phyloP scores from a whole-genome alignment of 2,797 vertebrate genomes.

The Paratrypauchen microcephalus region DNA sequence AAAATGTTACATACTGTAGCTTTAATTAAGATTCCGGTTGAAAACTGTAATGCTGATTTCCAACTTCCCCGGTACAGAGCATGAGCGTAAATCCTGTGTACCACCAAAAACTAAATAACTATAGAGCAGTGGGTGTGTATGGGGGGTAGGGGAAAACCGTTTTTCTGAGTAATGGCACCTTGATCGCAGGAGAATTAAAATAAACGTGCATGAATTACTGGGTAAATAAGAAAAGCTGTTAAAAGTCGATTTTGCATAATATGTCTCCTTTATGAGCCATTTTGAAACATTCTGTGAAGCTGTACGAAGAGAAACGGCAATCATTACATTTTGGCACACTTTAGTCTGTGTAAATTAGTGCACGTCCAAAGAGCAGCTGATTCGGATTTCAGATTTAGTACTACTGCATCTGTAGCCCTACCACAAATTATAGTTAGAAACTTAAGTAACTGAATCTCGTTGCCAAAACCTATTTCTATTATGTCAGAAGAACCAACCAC shows the following conservation, averaged over 20 bases:
- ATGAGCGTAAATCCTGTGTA: no score
- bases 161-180: no score
- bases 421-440: not conserved
- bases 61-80: no score
- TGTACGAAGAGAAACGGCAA: not conserved
- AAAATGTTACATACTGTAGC: no score
- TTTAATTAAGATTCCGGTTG: no score
- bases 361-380: not conserved
- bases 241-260: not conserved
- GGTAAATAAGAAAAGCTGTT: not conserved
- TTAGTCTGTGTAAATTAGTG: not conserved
- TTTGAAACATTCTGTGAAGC: not conserved
- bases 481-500: not conserved
- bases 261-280: no score
- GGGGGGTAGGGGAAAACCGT: no score
- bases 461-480: conserved; percentile 7
- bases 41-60: no score
- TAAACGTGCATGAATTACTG: no score
- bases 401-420: not conserved
- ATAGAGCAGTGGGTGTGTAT: no score
- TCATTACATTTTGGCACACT: not conserved
- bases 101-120: no score
- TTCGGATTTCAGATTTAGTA: not conserved
- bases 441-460: conserved; percentile 6
- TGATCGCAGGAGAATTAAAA: no score